Evolutionary conservation across 1,140 invertebrate genomes (phyloP).

Genomic region (Drosophila funebris): DNA sequence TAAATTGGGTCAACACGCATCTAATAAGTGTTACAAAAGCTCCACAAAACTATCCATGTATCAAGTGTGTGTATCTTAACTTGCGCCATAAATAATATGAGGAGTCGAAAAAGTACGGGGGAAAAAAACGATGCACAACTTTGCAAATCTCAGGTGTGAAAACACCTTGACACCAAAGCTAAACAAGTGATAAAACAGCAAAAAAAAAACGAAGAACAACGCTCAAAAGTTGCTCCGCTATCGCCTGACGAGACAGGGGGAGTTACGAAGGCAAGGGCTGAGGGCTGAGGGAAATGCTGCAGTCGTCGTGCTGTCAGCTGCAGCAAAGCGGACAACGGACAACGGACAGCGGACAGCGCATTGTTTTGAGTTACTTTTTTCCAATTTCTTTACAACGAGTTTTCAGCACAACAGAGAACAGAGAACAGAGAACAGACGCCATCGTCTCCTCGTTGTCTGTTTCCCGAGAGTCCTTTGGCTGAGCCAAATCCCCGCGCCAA

Average conservation of each 20-base stretch:
- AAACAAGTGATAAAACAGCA: constrained; percentile 43
- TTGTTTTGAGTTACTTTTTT: constrained; percentile 17
- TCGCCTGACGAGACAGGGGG: too few relatives aligned
- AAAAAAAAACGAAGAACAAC: neutral
- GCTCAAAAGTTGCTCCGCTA: constrained; percentile 60
- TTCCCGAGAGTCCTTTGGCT: constrained; percentile 45
- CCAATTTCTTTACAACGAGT: constrained; percentile 14
- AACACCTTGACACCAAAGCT: constrained; percentile 68
- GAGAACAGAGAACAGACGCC: constrained; percentile 8
- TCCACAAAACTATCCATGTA: neutral
- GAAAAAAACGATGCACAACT: constrained; percentile 18
- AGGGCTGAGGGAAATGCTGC: constrained; percentile 28
- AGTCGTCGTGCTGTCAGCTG: constrained; percentile 62
- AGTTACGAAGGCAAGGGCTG: neutral
- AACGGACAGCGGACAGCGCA: neutral
- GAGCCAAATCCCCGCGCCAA: constrained; percentile 34
- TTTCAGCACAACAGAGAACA: constrained; percentile 10
- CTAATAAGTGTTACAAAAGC: neutral
- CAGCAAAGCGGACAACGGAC: constrained; percentile 21
- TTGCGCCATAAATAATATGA: constrained; percentile 12
- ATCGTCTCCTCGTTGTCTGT: constrained; percentile 20
- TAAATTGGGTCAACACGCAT: constrained; percentile 38
- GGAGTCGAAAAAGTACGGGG: neutral
- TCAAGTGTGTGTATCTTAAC: constrained; percentile 11
- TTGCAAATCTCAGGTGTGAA: constrained; percentile 72